A percentile compares a stretch with the other conserved stretches of the same genome.
Conservation (phyloP, 2,888 invertebrate species). For the Megalurothrips usitatus region DNA sequence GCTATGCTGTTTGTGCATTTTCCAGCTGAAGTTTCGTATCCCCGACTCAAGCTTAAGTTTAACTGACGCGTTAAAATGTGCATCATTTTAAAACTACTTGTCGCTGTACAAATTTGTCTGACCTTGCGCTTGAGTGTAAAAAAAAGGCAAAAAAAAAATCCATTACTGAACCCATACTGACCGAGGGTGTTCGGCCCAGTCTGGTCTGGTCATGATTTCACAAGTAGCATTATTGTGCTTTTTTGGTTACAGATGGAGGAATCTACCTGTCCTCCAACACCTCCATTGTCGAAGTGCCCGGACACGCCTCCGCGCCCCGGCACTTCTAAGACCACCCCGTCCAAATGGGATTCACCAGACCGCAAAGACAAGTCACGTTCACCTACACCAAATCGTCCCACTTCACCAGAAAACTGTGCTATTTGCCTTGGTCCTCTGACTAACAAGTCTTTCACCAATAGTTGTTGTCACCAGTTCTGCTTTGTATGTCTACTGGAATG, state of each 20-base stretch:
- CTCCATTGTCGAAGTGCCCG: background rate
- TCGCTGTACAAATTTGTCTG: background rate
- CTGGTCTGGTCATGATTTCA: background rate
- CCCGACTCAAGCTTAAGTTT: no score
- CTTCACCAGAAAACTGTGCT: slow-evolving; percentile 81
- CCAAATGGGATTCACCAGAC: background rate
- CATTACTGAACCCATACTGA: no score
- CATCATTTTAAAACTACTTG: no score
- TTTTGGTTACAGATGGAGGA: background rate
- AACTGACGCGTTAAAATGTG: no score
- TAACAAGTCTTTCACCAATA: slow-evolving; percentile 87
- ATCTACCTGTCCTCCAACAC: background rate
- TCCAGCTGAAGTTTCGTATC: no score
- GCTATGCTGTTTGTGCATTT: no score
- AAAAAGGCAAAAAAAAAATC: no score
- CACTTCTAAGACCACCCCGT: background rate
- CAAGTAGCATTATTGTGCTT: background rate
- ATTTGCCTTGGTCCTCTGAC: slow-evolving; percentile 83
- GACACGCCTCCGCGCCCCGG: background rate
- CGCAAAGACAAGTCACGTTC: background rate
- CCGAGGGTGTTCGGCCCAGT: background rate
- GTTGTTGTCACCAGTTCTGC: slow-evolving; percentile 91
- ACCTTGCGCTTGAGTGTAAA: background rate
- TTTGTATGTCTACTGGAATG: slow-evolving; percentile 88
- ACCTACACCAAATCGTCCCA: slow-evolving; percentile 45